Evolutionary conservation across 2,797 vertebrate genomes (phyloP).

Genomic region (Chaenodraco wilsoni): DNA sequence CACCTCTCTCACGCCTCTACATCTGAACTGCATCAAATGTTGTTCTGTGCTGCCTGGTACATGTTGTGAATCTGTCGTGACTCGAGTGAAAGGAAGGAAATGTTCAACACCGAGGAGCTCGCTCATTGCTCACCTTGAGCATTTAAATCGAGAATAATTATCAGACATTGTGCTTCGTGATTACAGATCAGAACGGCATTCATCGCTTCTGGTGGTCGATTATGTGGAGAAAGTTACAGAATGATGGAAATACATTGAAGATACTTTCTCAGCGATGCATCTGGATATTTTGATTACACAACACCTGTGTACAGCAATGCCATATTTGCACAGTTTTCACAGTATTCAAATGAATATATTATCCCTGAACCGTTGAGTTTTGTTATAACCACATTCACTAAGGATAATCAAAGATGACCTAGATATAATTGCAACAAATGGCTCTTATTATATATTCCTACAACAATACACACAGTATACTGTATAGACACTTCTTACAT

Average conservation of each 20-base stretch:
- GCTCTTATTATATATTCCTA: background rate
- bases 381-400: slow-evolving; percentile 11
- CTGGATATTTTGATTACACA: slow-evolving; percentile 45
- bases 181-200: slow-evolving; percentile 49
- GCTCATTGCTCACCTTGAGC: slow-evolving; percentile 64
- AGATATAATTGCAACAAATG: slow-evolving; percentile 9
- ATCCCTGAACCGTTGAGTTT: slow-evolving; percentile 9
- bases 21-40: slow-evolving; percentile 69
- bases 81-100: slow-evolving; percentile 57
- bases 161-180: slow-evolving; percentile 55
- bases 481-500: no score
- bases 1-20: slow-evolving; percentile 69
- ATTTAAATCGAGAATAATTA: slow-evolving; percentile 63
- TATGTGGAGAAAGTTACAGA: slow-evolving; percentile 28
- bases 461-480: no score
- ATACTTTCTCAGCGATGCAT: slow-evolving; percentile 39
- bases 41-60: slow-evolving; percentile 56
- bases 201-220: slow-evolving; percentile 30
- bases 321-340: slow-evolving; percentile 25
- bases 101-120: slow-evolving; percentile 41
- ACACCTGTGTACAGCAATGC: slow-evolving; percentile 29
- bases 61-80: slow-evolving; percentile 65
- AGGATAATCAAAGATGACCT: slow-evolving; percentile 25
- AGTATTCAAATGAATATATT: slow-evolving; percentile 33
- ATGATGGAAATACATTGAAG: slow-evolving; percentile 30